A percentile compares a stretch with the other conserved stretches of the same genome.
Evolutionary conservation across 2,888 invertebrate genomes (phyloP).

Genomic region (Arctia plantaginis): DNA sequence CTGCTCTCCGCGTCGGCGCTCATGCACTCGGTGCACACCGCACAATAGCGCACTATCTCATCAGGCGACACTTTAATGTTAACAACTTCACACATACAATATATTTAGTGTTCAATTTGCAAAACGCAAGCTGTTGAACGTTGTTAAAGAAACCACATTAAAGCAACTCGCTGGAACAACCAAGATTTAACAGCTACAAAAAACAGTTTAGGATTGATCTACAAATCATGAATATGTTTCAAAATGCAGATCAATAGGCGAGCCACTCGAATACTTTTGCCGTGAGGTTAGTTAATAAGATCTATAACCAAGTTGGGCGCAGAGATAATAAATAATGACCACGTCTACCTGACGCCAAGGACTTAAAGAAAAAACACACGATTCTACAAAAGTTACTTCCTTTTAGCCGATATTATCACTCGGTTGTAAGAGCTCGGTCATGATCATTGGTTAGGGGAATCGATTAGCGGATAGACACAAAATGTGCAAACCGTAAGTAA

Average conservation of each 20-base stretch:
- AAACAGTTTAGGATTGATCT: background rate
- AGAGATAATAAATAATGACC: background rate
- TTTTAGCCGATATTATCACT: conserved; percentile 7
- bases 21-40: conserved; percentile 25
- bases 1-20: conserved; percentile 19
- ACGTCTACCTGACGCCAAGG: background rate
- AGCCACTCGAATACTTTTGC: background rate
- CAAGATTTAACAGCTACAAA: background rate
- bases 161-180: background rate
- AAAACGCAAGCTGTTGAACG: background rate
- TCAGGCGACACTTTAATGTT: conserved; percentile 8
- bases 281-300: background rate
- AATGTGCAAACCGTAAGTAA: conserved; percentile 12
- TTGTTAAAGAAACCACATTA: background rate
- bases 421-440: background rate
- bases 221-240: background rate
- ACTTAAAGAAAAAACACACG: conserved; percentile 1
- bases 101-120: background rate
- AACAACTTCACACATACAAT: background rate
- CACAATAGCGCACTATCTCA: conserved; percentile 20
- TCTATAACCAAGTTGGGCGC: background rate
- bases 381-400: background rate
- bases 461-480: conserved; percentile 5
- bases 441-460: conserved; percentile 6
- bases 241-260: background rate